Evolutionary conservation across 2,888 invertebrate genomes (phyloP).

Genomic region (Ennomos fuscantarius): DNA sequence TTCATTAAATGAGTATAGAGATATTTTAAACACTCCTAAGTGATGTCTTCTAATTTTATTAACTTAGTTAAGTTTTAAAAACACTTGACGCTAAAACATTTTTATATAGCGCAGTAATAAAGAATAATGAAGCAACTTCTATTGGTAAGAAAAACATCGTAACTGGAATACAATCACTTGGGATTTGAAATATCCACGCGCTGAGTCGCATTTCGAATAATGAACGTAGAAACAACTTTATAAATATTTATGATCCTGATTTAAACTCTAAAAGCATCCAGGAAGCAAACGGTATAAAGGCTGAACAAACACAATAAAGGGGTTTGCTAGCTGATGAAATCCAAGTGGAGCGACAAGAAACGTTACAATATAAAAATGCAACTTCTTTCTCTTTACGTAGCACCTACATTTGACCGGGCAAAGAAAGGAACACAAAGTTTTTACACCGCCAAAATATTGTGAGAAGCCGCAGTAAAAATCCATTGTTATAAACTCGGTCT

Average conservation of each 20-base stretch:
- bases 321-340: constrained; percentile 51
- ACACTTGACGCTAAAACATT: constrained; percentile 11
- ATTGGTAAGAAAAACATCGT: constrained; percentile 11
- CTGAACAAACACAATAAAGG: constrained; percentile 51
- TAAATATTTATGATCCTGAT: constrained; percentile 41
- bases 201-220: constrained; percentile 25
- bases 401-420: constrained; percentile 54
- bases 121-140: constrained; percentile 21
- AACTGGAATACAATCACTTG: constrained; percentile 17
- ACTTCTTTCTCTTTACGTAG: constrained; percentile 48
- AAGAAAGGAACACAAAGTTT: constrained; percentile 63
- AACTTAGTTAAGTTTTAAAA: constrained; percentile 18
- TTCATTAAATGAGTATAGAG: constrained; percentile 17
- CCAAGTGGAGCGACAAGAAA: constrained; percentile 38
- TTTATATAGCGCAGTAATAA: constrained; percentile 19
- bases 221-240: constrained; percentile 21
- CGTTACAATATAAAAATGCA: constrained; percentile 50
- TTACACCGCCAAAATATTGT: constrained; percentile 60
- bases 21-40: constrained; percentile 17
- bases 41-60: constrained; percentile 16
- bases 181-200: constrained; percentile 21
- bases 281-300: constrained; percentile 51
- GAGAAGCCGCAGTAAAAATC: constrained; percentile 55
- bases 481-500: constrained; percentile 61
- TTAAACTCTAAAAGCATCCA: constrained; percentile 51